Percentiles rank a stretch among this genome's conserved stretches.
phyloP scores from a whole-genome alignment of 1,140 invertebrate genomes.

The Helicoverpa armigera region DNA sequence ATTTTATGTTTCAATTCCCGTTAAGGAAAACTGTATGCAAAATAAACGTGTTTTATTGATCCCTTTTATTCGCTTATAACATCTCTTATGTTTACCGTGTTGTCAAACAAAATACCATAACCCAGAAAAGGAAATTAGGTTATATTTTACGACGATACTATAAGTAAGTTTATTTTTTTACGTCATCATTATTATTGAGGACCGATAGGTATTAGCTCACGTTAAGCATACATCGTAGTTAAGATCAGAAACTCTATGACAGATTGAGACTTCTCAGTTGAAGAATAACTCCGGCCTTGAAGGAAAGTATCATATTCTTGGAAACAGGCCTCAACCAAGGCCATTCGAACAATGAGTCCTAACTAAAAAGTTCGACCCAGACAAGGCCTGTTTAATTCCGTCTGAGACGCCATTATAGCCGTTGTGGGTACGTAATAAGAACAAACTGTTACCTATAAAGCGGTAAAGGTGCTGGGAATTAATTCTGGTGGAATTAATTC shows the following conservation, averaged over 20 bases:
- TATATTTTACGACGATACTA: no score
- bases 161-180: no score
- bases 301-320: no score
- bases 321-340: no score
- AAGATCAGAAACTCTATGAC: no score
- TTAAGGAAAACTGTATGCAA: slow-evolving; percentile 24
- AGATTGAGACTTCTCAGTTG: no score
- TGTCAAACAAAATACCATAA: neutral
- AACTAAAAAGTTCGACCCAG: neutral
- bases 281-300: no score
- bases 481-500: slow-evolving; percentile 62
- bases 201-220: no score
- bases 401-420: slow-evolving; percentile 47
- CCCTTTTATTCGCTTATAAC: neutral
- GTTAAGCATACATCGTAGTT: no score
- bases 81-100: neutral
- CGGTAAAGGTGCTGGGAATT: slow-evolving; percentile 55
- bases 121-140: no score
- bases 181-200: no score
- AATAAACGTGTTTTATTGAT: slow-evolving; percentile 12
- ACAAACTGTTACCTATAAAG: slow-evolving; percentile 62
- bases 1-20: slow-evolving; percentile 31
- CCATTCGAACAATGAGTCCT: no score
- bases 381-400: slow-evolving; percentile 56
- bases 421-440: slow-evolving; percentile 56